Percentiles rank a stretch among this genome's conserved stretches.
These are phyloP conservation scores for Micrasema minimum DNA, from an alignment of 1,140 invertebrate genomes.

Conservation along the genomic window DNA sequence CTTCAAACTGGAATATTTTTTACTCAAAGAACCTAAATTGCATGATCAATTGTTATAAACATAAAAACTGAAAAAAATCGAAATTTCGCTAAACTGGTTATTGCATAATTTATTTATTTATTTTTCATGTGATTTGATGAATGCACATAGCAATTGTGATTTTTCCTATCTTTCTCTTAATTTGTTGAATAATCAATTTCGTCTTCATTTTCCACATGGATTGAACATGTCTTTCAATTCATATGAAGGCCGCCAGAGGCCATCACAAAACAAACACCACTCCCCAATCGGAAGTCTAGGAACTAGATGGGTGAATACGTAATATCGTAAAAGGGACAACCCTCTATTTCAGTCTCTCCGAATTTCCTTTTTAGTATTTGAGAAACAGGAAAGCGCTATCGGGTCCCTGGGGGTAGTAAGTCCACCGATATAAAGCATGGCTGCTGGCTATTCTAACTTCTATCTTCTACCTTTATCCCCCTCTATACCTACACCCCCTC, in stretches of 20 bases:
- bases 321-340: slow-evolving; percentile 38
- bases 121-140: too few species aligned
- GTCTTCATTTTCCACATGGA: too few species aligned
- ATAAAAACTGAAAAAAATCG: too few species aligned
- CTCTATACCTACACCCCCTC: not conserved
- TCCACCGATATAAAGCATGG: slow-evolving; percentile 51
- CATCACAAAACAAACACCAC: slow-evolving; percentile 8
- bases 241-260: not conserved
- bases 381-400: slow-evolving; percentile 53
- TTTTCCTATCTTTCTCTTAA: too few species aligned
- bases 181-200: too few species aligned
- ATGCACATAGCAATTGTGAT: too few species aligned
- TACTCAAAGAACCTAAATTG: too few species aligned
- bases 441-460: slow-evolving; percentile 49
- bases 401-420: slow-evolving; percentile 47
- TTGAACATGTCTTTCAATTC: too few species aligned
- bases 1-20: too few species aligned
- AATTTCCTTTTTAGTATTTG: slow-evolving; percentile 54
- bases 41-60: too few species aligned
- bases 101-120: too few species aligned
- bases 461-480: not conserved
- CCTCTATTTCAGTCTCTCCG: slow-evolving; percentile 47
- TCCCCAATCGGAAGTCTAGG: not conserved
- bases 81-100: too few species aligned
- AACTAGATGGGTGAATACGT: not conserved